Evolutionary conservation across 2,888 invertebrate genomes (phyloP).

Genomic region (Oasisia sp.): DNA sequence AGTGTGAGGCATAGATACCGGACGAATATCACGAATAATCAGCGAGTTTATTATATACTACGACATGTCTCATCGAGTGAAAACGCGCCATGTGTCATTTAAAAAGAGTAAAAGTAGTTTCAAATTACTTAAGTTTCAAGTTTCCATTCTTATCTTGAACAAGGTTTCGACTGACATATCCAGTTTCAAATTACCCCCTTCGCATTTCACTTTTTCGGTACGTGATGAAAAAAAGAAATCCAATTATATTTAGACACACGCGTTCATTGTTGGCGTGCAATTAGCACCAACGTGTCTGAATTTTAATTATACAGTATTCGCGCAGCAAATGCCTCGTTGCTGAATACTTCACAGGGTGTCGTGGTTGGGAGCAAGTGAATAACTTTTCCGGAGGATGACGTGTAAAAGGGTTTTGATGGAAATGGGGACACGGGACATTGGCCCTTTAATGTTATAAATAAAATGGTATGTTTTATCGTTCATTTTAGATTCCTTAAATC

Average conservation of each 20-base stretch:
- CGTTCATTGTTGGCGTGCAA: not conserved
- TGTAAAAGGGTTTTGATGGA: too few relatives aligned
- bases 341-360: too few relatives aligned
- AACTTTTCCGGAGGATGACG: too few relatives aligned
- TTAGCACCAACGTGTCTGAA: not conserved
- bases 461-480: not conserved
- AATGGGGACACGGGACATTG: too few relatives aligned
- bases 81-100: not conserved
- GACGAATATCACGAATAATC: not conserved
- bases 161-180: not conserved
- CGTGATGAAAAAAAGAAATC: not conserved
- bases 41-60: not conserved
- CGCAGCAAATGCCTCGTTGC: too few relatives aligned
- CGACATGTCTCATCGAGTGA: not conserved
- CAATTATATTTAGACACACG: not conserved
- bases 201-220: not conserved
- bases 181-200: not conserved
- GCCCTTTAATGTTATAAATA: not conserved
- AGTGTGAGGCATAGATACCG: not conserved
- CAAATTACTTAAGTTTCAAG: not conserved
- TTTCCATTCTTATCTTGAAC: not conserved
- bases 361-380: too few relatives aligned
- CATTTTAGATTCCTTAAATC: not conserved
- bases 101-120: not conserved
- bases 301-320: too few relatives aligned